Evolutionary conservation across 2,113 vertebrate genomes (phyloP).

Genomic region (Chaetops frenatus): DNA sequence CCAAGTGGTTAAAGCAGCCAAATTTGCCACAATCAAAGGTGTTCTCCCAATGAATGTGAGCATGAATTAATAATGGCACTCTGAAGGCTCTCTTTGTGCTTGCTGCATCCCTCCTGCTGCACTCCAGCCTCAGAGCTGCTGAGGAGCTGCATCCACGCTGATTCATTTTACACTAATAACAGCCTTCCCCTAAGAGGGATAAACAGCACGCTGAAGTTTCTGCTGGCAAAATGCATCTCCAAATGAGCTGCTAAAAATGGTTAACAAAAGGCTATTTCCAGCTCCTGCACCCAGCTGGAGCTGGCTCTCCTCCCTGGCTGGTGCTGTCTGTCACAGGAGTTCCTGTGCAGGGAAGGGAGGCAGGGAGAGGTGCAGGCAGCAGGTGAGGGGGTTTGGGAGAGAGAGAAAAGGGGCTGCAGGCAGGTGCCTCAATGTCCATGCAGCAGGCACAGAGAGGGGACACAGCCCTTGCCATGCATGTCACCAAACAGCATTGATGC

Average conservation of each 20-base stretch:
- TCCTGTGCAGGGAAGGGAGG: not conserved
- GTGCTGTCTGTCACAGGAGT: not conserved
- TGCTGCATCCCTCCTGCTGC: not conserved
- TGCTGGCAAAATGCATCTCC: not conserved
- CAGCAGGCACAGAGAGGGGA: not conserved
- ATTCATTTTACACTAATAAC: not conserved
- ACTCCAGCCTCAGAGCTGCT: not conserved
- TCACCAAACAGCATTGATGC: not conserved
- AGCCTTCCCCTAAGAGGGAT: not conserved
- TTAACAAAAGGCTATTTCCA: not conserved
- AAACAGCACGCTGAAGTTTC: not conserved
- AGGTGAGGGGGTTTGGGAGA: not conserved
- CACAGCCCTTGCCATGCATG: too few species aligned
- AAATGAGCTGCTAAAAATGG: constrained; percentile 8
- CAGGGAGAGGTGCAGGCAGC: not conserved
- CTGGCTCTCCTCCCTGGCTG: not conserved
- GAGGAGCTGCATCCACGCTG: not conserved
- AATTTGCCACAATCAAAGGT: not conserved
- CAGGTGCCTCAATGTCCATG: rapidly evolving
- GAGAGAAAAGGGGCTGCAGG: not conserved
- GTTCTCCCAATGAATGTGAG: not conserved
- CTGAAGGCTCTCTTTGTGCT: not conserved
- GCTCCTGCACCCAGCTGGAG: not conserved
- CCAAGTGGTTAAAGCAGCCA: not conserved
- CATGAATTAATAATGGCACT: not conserved